phyloP scores from a whole-genome alignment of 2,888 invertebrate species.

The Dryadula phaetusa region DNA sequence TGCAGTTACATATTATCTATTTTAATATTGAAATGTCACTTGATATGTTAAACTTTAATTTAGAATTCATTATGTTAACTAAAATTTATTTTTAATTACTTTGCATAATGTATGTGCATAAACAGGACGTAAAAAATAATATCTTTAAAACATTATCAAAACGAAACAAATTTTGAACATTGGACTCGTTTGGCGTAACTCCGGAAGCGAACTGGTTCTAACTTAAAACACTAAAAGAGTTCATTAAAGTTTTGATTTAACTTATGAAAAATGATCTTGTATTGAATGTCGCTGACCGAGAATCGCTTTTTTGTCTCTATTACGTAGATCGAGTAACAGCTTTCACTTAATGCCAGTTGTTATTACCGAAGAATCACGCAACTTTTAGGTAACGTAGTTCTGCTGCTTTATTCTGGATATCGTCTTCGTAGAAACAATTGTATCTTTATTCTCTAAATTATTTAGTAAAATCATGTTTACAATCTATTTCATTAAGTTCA shows the following conservation, averaged over 20 bases:
- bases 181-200: constrained; percentile 75
- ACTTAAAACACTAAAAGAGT: constrained; percentile 64
- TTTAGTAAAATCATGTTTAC: not conserved
- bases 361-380: constrained; percentile 72
- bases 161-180: constrained; percentile 62
- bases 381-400: constrained; percentile 71
- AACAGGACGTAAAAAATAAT: constrained; percentile 51
- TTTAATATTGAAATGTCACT: constrained; percentile 38
- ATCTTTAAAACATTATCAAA: constrained; percentile 55
- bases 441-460: not conserved
- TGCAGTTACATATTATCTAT: constrained; percentile 35
- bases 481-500: not conserved
- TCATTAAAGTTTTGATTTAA: constrained; percentile 76
- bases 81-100: constrained; percentile 44
- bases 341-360: constrained; percentile 75
- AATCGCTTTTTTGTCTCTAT: constrained; percentile 53
- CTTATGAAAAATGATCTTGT: constrained; percentile 67
- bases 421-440: constrained; percentile 32
- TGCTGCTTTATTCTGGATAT: constrained; percentile 52
- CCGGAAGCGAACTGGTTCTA: constrained; percentile 80
- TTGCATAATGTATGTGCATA: constrained; percentile 43
- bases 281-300: constrained; percentile 52
- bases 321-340: constrained; percentile 73
- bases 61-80: constrained; percentile 39
- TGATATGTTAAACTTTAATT: constrained; percentile 36